Evolutionary conservation across 2,113 vertebrate genomes (phyloP).

Genomic region (Albula goreensis): DNA sequence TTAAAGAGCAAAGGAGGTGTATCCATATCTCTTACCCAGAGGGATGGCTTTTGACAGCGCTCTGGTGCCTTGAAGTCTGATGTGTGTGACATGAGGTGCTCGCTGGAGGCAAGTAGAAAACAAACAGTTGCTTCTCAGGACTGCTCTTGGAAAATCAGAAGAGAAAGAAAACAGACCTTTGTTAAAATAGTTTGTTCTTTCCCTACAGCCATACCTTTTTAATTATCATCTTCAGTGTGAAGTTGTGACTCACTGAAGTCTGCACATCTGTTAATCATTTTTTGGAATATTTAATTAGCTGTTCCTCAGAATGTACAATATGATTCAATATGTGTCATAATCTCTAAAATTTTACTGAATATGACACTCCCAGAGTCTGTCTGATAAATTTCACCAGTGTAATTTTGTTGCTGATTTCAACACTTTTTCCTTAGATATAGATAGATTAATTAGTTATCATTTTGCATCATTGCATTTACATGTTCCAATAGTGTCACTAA

Average conservation of each 20-base stretch:
- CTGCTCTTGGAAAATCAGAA: slow-evolving; percentile 35
- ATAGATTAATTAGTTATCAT: neutral
- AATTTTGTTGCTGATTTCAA: too few relatives aligned
- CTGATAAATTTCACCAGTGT: neutral
- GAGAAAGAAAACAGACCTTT: slow-evolving; percentile 42
- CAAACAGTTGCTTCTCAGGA: slow-evolving; percentile 60
- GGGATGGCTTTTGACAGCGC: slow-evolving; percentile 41
- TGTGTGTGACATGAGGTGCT: slow-evolving; percentile 53
- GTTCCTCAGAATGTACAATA: neutral
- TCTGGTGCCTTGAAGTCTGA: slow-evolving; percentile 62
- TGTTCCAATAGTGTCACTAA: neutral
- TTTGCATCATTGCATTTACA: neutral
- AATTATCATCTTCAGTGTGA: slow-evolving; percentile 34
- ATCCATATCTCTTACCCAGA: slow-evolving; percentile 50
- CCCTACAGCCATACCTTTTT: slow-evolving; percentile 20
- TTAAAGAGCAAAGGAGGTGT: slow-evolving; percentile 46
- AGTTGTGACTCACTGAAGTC: neutral
- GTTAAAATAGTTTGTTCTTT: slow-evolving; percentile 42
- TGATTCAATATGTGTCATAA: neutral
- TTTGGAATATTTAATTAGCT: too few relatives aligned
- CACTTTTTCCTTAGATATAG: too few relatives aligned
- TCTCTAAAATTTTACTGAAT: neutral
- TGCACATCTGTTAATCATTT: neutral
- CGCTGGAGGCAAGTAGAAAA: slow-evolving; percentile 58
- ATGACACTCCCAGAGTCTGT: neutral